Percentiles rank a stretch among this genome's conserved stretches.
Conservation (phyloP, 2,797 vertebrate genomes). For the Gobionotothen gibberifrons region DNA sequence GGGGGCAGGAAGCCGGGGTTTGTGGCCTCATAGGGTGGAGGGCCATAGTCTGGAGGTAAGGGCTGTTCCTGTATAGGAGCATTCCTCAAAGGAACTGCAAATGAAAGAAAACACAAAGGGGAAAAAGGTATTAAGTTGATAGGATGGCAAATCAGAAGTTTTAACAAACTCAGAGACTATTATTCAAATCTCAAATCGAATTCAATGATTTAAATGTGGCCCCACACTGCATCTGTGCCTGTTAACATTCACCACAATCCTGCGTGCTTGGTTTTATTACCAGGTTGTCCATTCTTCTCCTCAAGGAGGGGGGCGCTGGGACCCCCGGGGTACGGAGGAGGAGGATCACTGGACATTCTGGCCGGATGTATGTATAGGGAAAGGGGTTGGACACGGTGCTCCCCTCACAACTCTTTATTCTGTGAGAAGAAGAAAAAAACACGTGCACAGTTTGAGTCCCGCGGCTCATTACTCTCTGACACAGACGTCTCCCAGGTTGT, state of each 20-base stretch:
- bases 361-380: constrained; percentile 57
- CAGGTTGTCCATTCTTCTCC: constrained; percentile 92
- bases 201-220: not conserved
- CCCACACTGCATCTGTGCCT: not conserved
- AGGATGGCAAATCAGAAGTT: not conserved
- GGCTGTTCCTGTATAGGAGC: constrained; percentile 87
- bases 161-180: not conserved
- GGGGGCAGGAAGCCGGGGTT: constrained; percentile 90
- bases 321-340: constrained; percentile 95
- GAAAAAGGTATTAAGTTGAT: not conserved
- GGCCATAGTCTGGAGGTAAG: constrained; percentile 90
- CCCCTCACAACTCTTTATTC: constrained; percentile 47
- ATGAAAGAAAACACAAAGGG: constrained; percentile 50
- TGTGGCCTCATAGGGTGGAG: constrained; percentile 92
- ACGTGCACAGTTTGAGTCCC: constrained; percentile 19
- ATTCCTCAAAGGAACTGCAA: constrained; percentile 77
- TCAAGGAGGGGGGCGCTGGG: constrained; percentile 92
- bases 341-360: constrained; percentile 94
- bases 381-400: constrained; percentile 43
- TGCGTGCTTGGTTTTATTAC: constrained; percentile 76
- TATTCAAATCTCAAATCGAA: not conserved
- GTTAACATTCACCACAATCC: constrained; percentile 25
- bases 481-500: constrained; percentile 12
- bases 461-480: constrained; percentile 34
- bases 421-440: constrained; percentile 23